Conservation (phyloP, 1,140 invertebrate species). For the Leucophenga varia region DNA sequence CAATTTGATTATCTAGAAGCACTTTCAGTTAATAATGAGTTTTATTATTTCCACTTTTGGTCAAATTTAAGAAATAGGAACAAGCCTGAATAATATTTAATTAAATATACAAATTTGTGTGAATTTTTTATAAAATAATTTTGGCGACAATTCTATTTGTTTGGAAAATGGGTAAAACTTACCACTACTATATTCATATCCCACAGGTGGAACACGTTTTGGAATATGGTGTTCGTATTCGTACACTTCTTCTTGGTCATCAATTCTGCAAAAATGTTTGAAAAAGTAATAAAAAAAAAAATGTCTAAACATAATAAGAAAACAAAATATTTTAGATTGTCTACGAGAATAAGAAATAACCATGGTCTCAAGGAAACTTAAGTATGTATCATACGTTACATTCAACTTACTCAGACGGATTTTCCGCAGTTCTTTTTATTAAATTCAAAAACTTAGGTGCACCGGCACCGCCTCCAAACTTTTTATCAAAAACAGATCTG, state of each 20-base stretch:
- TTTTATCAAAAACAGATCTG: constrained; percentile 45
- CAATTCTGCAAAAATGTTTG: constrained; percentile 42
- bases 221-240: constrained; percentile 42
- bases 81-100: too few species aligned
- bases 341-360: too few species aligned
- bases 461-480: constrained; percentile 27
- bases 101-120: too few species aligned
- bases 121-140: too few species aligned
- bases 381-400: constrained; percentile 49
- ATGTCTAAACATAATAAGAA: not conserved
- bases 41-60: too few species aligned
- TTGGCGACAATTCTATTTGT: too few species aligned
- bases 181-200: constrained; percentile 45
- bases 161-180: too few species aligned
- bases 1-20: too few species aligned
- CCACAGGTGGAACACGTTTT: constrained; percentile 30
- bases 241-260: constrained; percentile 38
- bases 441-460: constrained; percentile 38
- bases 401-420: constrained; percentile 51
- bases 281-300: constrained; percentile 7
- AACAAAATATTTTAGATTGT: not conserved
- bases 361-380: too few species aligned
- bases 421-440: constrained; percentile 42
- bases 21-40: too few species aligned
- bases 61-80: too few species aligned